Percentiles rank a stretch among this genome's conserved stretches.
Evolutionary conservation across 2,113 vertebrate genomes (phyloP).

Genomic region (Arvicanthis niloticus): DNA sequence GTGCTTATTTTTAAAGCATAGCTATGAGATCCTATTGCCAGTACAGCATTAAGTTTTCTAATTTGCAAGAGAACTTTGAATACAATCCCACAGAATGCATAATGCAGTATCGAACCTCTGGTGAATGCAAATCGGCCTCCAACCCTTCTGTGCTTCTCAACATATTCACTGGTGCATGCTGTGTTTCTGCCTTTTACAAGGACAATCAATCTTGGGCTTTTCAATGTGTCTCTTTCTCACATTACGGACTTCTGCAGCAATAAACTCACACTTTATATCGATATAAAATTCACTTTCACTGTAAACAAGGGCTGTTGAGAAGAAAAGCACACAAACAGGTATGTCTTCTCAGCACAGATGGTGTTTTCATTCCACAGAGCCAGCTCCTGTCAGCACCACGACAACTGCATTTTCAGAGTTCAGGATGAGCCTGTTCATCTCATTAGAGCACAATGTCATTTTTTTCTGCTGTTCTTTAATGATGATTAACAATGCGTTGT

Average conservation of each 20-base stretch:
- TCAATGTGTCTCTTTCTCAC: conserved; percentile 65
- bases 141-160: background rate
- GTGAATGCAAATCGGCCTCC: conserved; percentile 14
- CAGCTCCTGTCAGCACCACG: conserved; percentile 48
- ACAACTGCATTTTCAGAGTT: background rate
- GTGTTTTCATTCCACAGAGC: conserved; percentile 65
- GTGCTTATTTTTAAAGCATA: conserved; percentile 19
- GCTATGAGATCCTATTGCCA: conserved; percentile 15
- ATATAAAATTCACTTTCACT: conserved; percentile 80
- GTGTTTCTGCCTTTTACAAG: conserved; percentile 72
- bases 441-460: conserved; percentile 11
- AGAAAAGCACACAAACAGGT: conserved; percentile 73
- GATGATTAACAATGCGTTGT: background rate
- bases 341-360: conserved; percentile 74
- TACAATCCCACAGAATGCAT: background rate
- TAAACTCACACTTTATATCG: conserved; percentile 78
- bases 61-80: conserved; percentile 20
- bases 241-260: conserved; percentile 62
- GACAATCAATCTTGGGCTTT: conserved; percentile 77
- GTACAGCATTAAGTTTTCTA: conserved; percentile 38
- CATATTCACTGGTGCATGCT: conserved; percentile 61
- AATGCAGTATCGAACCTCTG: conserved; percentile 16
- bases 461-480: conserved; percentile 14
- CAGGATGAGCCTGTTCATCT: conserved; percentile 45
- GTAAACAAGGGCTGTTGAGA: conserved; percentile 77